These are phyloP conservation scores for Anseranas semipalmata DNA, from an alignment of 2,113 vertebrate species.

Conservation along the genomic window DNA sequence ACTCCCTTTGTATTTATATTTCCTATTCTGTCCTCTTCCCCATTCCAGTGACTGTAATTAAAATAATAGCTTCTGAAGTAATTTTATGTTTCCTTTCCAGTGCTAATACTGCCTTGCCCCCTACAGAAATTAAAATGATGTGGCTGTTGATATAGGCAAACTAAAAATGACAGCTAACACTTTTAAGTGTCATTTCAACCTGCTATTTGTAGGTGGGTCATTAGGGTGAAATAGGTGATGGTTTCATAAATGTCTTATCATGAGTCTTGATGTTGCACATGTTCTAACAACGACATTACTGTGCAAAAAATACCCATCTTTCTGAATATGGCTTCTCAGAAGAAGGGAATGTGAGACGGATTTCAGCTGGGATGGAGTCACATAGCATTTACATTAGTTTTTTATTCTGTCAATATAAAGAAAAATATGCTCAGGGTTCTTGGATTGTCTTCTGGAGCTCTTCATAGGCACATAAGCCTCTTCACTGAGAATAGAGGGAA, in stretches of 20 bases:
- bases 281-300: neutral
- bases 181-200: neutral
- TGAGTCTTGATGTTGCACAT: neutral
- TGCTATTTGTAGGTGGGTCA: neutral
- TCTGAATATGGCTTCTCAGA: neutral
- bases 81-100: conserved; percentile 31
- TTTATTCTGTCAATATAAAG: neutral
- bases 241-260: neutral
- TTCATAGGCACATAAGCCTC: neutral
- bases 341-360: neutral
- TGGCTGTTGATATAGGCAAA: neutral
- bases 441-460: neutral
- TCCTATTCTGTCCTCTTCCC: conserved; percentile 48
- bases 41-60: conserved; percentile 27
- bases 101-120: neutral
- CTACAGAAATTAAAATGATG: neutral
- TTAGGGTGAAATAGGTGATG: neutral
- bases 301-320: neutral
- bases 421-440: neutral
- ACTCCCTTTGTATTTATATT: conserved; percentile 65
- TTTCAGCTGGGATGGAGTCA: neutral
- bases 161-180: neutral
- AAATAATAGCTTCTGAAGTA: conserved; percentile 37
- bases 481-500: neutral
- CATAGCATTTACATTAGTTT: neutral